Conservation (phyloP, 2,113 vertebrate species). For the Lepus timidus region DNA sequence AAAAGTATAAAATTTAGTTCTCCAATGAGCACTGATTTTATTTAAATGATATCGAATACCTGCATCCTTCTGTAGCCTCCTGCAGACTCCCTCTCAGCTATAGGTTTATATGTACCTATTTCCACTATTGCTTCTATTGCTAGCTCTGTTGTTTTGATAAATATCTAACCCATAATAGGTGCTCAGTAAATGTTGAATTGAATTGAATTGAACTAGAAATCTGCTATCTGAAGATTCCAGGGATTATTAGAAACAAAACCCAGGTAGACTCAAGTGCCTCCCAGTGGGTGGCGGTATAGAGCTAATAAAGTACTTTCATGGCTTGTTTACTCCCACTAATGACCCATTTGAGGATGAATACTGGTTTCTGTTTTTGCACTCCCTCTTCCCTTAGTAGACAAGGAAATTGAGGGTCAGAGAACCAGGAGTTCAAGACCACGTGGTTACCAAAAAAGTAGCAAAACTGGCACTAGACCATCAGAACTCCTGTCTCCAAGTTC, state of each 20-base stretch:
- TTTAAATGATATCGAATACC: neutral
- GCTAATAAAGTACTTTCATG: neutral
- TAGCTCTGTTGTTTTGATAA: neutral
- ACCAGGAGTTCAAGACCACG: neutral
- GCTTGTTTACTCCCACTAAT: neutral
- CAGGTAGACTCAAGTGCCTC: neutral
- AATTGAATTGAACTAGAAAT: constrained; percentile 10
- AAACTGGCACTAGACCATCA: neutral
- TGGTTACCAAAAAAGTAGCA: neutral
- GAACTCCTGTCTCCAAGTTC: neutral
- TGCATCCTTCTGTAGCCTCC: neutral
- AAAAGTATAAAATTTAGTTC: neutral
- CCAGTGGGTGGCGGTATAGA: neutral
- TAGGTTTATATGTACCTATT: neutral
- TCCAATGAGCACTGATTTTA: constrained; percentile 12
- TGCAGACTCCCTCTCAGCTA: neutral
- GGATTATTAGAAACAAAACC: neutral
- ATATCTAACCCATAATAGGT: neutral
- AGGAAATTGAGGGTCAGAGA: neutral
- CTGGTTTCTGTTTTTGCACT: neutral
- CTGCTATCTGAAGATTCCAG: neutral
- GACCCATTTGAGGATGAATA: neutral
- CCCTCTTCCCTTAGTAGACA: neutral
- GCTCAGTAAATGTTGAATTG: neutral
- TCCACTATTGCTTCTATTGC: neutral